These are phyloP conservation scores for Sarcophaga caerulescens DNA, from an alignment of 2,888 invertebrate genomes.

Conservation along the genomic window DNA sequence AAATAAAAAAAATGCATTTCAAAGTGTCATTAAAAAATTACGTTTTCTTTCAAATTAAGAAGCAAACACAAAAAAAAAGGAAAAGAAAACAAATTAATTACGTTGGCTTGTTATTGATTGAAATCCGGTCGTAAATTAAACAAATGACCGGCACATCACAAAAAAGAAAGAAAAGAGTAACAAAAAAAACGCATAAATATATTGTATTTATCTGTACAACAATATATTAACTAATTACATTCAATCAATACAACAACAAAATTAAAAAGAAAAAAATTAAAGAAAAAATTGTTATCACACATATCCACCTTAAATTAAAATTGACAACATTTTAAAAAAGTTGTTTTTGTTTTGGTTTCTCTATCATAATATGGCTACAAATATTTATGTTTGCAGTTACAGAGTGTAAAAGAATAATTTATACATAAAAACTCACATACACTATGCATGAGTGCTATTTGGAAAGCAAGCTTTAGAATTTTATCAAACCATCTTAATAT, in stretches of 20 bases:
- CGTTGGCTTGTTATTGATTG: too few species aligned
- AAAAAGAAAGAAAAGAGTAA: background rate
- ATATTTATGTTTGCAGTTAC: background rate
- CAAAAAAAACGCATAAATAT: background rate
- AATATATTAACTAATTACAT: slow-evolving; percentile 9
- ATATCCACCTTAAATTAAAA: slow-evolving; percentile 30
- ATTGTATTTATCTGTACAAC: background rate
- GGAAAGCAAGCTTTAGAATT: too few species aligned
- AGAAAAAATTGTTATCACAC: background rate
- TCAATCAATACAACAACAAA: background rate
- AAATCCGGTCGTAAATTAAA: too few species aligned
- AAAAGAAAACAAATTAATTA: too few species aligned
- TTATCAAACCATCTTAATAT: too few species aligned
- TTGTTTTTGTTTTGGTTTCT: slow-evolving; percentile 1
- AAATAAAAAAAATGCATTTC: background rate
- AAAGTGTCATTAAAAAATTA: too few species aligned
- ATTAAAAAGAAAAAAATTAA: too few species aligned
- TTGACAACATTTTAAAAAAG: slow-evolving; percentile 20
- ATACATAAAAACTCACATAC: too few species aligned
- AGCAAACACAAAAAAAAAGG: too few species aligned
- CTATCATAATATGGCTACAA: background rate
- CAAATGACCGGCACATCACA: background rate
- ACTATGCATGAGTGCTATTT: too few species aligned
- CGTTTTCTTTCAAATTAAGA: too few species aligned
- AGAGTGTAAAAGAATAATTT: too few species aligned